Base-by-base conservation (phyloP, 1,140 invertebrate species). In the Ridgeia piscesae region DNA sequence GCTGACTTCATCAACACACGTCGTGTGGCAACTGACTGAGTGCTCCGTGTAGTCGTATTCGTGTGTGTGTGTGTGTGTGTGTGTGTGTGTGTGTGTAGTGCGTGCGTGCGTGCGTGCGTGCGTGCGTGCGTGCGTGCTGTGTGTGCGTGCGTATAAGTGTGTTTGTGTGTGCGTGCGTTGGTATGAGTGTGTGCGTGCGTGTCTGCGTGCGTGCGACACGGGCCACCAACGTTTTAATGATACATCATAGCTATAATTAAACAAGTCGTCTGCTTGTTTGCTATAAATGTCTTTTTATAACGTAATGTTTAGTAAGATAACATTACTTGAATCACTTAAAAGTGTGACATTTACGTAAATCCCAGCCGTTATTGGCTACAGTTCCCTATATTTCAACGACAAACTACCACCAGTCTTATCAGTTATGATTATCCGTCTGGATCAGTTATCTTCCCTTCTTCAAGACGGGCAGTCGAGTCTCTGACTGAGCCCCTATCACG, bases 61-160 rank as follows among this genome's bases (percentile, higher is more conserved):
- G 77, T 93, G 91, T 93, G 35, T 93, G 91, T 93, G 88, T 93
- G 88, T 93, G 35, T 92, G 92, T 93, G 91, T 93, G 91, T 93
- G 92, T 91, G 91, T 93, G 34, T 92, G 91, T 92, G 89, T 92
- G n/a, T n/a, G n/a, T n/a, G n/a, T n/a, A n/a, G 89, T 92, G 35
- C 33, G 34, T 92, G 89, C 33, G 89, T 90, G 88, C 34, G 92
- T 33, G 42, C 35, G 34, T 35, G 42, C 91, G 34, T 33, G 42
- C 11, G 42, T 92, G 35, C 33, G 34, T 92, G 89, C 33, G 89
- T 90, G 88, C 34, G 92, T 33, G 42, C 35, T n/a, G 34, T 35
- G 42, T 91, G 34, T 33, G 42, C 11, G 42, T n/a, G n/a, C 4
- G 4, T 11, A 42, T 42, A 6, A 92, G 77, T 93, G 91, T 93